Base-by-base conservation (phyloP, 2,888 invertebrate genomes). In the Aethes cnicana region DNA sequence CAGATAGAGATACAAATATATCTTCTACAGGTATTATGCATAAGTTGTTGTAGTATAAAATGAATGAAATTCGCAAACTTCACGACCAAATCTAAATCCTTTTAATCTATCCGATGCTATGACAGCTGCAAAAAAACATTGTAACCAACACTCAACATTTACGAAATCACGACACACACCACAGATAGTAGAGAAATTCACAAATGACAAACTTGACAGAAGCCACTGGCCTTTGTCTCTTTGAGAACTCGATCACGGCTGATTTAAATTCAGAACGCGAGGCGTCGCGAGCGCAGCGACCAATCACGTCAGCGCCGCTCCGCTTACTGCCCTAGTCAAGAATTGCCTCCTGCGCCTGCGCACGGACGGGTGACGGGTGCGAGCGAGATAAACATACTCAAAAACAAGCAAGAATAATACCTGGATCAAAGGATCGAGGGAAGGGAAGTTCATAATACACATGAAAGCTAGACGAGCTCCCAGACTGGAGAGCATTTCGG, bases 291-390 rank as follows among this genome's bases (percentile, higher is more conserved):
- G 56, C 66, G 61, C 67, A 56, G 61, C 86, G 75, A 78, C 87
- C 81, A 79, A 80, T 82, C 85, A 77, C 84, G 77, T 70, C 76
- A 72, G 76, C 80, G 81, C 71, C 83, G 80, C 79, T 76, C 72
- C 84, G 86, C 85, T 82, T 76, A 89, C 89, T 89, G 77, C 72
- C 73, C 69, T 69, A 75, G 74, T 75, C 72, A 69, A 43, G 69
- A 72, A 77, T 72, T 81, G 66, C 83, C 87, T 86, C 86, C 78
- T 79, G 84, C 87, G 83, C 86, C 78, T 79, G 84, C 87, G 83
- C 86, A 81, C 65, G 69, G 68, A 74, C 69, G 67, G 71, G 69
- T 69, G 64, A 68, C 68, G 72, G 62, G 84, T 68, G 72, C 55
- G 75, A 80, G 70, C 55, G 77, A 74, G 82, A 83, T 54, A 53